Evolutionary conservation across 2,113 vertebrate species (phyloP), one percentile per base, ranked within the genome.

Genomic region (Zosterops borbonicus): DNA sequence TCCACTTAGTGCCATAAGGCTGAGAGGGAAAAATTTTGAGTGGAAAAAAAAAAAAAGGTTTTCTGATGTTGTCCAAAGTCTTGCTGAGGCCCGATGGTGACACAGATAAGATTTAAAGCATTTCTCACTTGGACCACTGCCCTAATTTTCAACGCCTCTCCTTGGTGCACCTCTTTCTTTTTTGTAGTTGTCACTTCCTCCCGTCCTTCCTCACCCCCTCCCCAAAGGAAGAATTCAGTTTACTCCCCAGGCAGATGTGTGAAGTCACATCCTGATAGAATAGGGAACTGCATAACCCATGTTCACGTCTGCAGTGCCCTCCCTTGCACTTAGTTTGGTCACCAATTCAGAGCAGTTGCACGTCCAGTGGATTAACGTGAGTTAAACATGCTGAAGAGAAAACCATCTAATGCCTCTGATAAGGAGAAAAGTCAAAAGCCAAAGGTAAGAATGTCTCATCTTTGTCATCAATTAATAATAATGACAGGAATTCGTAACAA

Each of bases 401-500:
- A 98, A 87, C 96, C 97, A 49, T 99, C 98, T 50, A 99, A 98
- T 5, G 98, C 41, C 4, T 98, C 98, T 67, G 98, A 99, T 69
- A 98, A 98, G 81, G 98, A 98, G 84, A 99, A 98, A 97, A 97
- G 94, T 42, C 98, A 98, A 83, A 99, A 98, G 68, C 98, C 98
- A 49, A 99, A 98, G 98, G 98, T 99, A 98, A 96, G 97, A 42
- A 39, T 31, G 53, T 65, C 93, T 90, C 16, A 11, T n/a, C 76
- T 69, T 87, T 77, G 78, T n/a, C 3, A 3, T 27, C 41, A 77
- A 10, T 65, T 10, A 68, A 83, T 52, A 83, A 44, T 65, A 87
- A 28, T 12, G 17, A 44, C 9, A 35, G n/a, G 82, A 80, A 37
- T 50, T 64, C 17, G 29, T 77, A 47, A 20, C 12, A 39, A 14